Evolutionary conservation across 2,113 vertebrate species (phyloP), one percentile per base, ranked within the genome.

Genomic region (Rana temporaria): DNA sequence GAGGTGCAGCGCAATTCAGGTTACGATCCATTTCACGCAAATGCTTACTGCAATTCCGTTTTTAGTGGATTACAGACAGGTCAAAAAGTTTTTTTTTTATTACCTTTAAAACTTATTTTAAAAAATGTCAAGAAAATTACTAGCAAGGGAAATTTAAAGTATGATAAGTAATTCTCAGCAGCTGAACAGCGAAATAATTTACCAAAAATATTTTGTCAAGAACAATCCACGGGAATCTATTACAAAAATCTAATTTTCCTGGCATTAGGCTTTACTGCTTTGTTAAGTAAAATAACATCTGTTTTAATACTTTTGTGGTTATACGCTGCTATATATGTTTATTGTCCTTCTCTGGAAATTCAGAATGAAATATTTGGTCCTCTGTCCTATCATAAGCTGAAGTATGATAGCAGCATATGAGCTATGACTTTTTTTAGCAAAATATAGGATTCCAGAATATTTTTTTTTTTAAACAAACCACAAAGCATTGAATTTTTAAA

Each of bases 171-270:
- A 74, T 38, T 74, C 71, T 60, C 26, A 60, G 48, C 68, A 70
- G 30, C 71, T 60, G 11, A 57, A 20, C n/a, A 20, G 30, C 30
- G 59, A 60, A 38, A 74, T 60, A 32, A 74, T 59, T 74, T 30
- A 74, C 26, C 34, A 74, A 74, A 59, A 18, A 74, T 74, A 60
- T 74, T 74, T 12, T 74, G 71, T 60, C 71, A 60, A 60, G 71
- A 74, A 38, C 71, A 74, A 74, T 74, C 60, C 56, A 34, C 26
- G 0, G 15, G 57, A 74, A 74, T 56, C n/a, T 74, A 74, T 60
- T 59, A n/a, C 71, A 74, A 74, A 74, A 74, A 74, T 74, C 18
- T 38, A 74, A 74, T 74, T 74, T 74, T 74, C 71, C 56, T 74
- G 56, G 71, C 71, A 74, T 74, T 74, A 60, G 11, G 34, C 70